Percentiles rank a stretch among this genome's conserved stretches.
phyloP scores from a whole-genome alignment of 1,140 invertebrate genomes.

The Plutomurus gul region DNA sequence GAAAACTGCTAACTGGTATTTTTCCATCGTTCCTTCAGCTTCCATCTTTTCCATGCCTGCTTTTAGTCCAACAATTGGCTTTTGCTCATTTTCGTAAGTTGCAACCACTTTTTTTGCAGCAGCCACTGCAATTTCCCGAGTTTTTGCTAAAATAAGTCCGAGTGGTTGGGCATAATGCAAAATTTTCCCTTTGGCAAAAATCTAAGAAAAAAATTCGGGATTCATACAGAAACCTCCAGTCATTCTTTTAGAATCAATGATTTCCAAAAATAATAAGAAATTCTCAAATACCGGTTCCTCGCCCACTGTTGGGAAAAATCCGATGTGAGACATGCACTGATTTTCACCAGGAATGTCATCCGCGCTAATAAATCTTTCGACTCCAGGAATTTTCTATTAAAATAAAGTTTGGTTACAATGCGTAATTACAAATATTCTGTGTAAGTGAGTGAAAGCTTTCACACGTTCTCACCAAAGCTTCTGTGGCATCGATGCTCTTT shows the following conservation, averaged over 20 bases:
- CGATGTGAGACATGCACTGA: slow-evolving; percentile 31
- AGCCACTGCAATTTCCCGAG: slow-evolving; percentile 57
- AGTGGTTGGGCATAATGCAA: slow-evolving; percentile 64
- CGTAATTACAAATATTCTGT: too few relatives aligned
- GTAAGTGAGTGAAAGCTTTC: too few relatives aligned
- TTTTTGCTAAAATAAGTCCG: slow-evolving; percentile 58
- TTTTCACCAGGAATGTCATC: slow-evolving; percentile 57
- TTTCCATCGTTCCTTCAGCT: slow-evolving; percentile 3
- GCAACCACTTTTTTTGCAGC: slow-evolving; percentile 58
- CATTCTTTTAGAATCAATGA: too few relatives aligned
- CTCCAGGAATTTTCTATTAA: slow-evolving; percentile 54
- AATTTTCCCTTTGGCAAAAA: slow-evolving; percentile 63
- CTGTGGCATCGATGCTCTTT: slow-evolving; percentile 54
- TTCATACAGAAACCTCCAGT: too few relatives aligned
- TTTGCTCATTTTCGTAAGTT: slow-evolving; percentile 56
- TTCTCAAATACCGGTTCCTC: slow-evolving; percentile 49
- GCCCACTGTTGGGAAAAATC: neutral
- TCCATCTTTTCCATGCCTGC: slow-evolving; percentile 14
- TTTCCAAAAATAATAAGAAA: too few relatives aligned
- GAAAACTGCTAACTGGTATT: neutral
- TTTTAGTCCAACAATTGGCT: slow-evolving; percentile 60
- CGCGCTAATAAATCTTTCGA: slow-evolving; percentile 57
- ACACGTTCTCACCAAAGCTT: slow-evolving; percentile 55
- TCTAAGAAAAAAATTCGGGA: too few relatives aligned
- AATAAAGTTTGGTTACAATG: neutral